Conservation (phyloP, 2,113 vertebrate species). For the Mesoclemmys tuberculata region DNA sequence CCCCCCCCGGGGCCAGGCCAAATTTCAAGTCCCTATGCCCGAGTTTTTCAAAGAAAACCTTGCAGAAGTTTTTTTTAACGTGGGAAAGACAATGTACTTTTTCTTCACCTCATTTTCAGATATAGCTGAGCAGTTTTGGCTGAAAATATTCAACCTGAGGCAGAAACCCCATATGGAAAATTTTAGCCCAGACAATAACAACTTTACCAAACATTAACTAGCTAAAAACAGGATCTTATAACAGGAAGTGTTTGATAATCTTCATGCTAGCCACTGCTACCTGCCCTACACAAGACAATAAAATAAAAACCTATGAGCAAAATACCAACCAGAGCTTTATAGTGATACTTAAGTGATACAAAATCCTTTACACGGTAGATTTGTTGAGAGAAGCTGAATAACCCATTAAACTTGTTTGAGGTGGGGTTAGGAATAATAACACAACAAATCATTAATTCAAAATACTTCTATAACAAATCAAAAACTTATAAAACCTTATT, state of each 20-base stretch:
- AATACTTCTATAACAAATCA: not conserved
- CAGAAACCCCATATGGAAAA: not conserved
- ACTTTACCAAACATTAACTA: not conserved
- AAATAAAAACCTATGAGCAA: not conserved
- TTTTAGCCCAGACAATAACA: not conserved
- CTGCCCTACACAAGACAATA: fast-evolving
- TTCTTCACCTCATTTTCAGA: not conserved
- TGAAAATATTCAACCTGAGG: not conserved
- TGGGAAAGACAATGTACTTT: not conserved
- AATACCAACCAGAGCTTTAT: not conserved
- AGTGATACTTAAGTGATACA: not conserved
- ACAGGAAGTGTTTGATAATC: not conserved
- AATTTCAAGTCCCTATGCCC: not conserved
- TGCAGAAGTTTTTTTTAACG: not conserved
- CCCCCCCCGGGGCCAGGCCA: not conserved
- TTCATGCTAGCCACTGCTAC: not conserved
- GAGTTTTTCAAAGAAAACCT: not conserved
- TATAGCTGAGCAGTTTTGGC: not conserved
- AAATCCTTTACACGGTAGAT: not conserved
- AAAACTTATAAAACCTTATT: not conserved
- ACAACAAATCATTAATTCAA: not conserved
- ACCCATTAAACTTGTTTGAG: not conserved
- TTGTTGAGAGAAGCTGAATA: not conserved
- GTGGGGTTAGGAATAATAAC: not conserved
- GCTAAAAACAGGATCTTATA: not conserved